A percentile compares a stretch with the other conserved stretches of the same genome.
Conservation (phyloP, 1,140 invertebrate species). For the Aricia agestis region DNA sequence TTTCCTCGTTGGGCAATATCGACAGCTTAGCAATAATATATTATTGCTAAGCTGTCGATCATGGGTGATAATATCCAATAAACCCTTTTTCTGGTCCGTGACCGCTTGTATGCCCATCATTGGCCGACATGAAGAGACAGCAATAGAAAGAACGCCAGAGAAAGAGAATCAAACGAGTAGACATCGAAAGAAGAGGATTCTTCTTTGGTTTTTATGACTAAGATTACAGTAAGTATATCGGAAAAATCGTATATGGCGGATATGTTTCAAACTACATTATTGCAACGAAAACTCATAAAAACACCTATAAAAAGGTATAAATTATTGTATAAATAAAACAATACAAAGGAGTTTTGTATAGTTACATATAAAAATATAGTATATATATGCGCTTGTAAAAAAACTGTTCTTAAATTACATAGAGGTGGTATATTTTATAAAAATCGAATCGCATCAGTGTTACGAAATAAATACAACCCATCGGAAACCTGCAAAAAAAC, state of each 20-base stretch:
- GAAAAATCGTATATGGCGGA: slow-evolving; percentile 6
- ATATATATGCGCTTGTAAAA: slow-evolving; percentile 4
- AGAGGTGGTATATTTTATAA: background rate
- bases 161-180: too few relatives aligned
- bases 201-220: slow-evolving; percentile 13
- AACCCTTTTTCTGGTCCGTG: too few relatives aligned
- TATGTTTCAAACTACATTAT: background rate
- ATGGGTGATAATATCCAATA: too few relatives aligned
- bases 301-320: background rate
- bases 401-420: background rate
- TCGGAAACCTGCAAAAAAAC: slow-evolving; percentile 9
- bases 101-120: too few relatives aligned
- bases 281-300: slow-evolving; percentile 5
- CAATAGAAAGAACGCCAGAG: background rate
- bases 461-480: slow-evolving; percentile 5
- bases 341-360: slow-evolving; percentile 15
- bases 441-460: background rate
- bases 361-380: slow-evolving; percentile 13
- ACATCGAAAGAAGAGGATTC: slow-evolving; percentile 6
- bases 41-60: too few relatives aligned
- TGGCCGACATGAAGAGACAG: too few relatives aligned
- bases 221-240: background rate
- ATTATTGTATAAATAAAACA: slow-evolving; percentile 8
- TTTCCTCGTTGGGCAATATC: too few relatives aligned
- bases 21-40: too few relatives aligned